Evolutionary conservation across 1,140 invertebrate species (phyloP), one percentile per base, ranked within the genome.

Genomic region (Dreissena rostriformis): DNA sequence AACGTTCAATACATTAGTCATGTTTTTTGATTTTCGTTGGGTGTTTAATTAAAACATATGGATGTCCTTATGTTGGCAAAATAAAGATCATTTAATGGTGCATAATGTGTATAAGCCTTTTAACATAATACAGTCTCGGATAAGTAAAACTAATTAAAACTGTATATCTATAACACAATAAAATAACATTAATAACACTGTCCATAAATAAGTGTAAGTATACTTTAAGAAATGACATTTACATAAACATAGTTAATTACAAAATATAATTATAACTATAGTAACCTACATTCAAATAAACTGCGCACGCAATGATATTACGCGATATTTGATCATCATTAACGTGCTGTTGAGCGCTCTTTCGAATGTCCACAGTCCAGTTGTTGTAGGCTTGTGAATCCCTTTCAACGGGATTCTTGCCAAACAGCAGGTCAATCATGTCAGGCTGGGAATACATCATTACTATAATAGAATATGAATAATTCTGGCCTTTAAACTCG

Each of bases 341-440:
- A 4, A 75, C 53, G n/a, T 74, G 53, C 22, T 28, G 55, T 15
- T 61, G 53, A 15, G 72, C 72, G 2, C 52, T 17, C 24, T 75
- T 57, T 26, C 26, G 14, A 24, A 75, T 2, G 11, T 75, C 72
- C 24, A 57, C 53, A 15, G 72, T 75, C 72, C 72, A 75, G n/a
- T 75, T 75, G 28, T 75, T 75, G n/a, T 75, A 75, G 2, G 26
- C 72, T 15, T 75, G 72, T 57, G 72, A 57, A 19, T 75, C 72
- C 17, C 29, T 61, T n/a, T 57, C 55, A 19, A 8, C 28, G 24
- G 72, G 72, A 19, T 39, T 10, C 14, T 57, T 61, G 1, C 61
- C 55, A 1, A 52, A 22, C 8, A 75, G 26, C 29, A 75, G 28
- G 19, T 75, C 72, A 57, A 28, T 61, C 11, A 75, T 55, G 29